A percentile compares a stretch with the other conserved stretches of the same genome.
These are phyloP conservation scores for Spea hammondii DNA, from an alignment of 2,797 vertebrate species.

Conservation along the genomic window DNA sequence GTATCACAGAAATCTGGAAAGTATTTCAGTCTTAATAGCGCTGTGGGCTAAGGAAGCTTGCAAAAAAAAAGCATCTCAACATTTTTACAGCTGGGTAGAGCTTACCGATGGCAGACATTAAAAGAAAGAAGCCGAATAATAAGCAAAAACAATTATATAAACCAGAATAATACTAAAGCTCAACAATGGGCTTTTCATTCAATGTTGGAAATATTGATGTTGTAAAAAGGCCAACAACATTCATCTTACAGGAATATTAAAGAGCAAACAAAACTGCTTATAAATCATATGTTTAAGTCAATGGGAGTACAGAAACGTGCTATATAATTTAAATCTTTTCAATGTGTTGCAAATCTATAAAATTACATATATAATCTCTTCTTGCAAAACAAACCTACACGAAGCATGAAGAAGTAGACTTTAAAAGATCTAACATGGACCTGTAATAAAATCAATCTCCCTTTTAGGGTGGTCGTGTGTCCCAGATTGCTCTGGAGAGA, in stretches of 20 bases:
- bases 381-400: no score
- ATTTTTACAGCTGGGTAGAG: conserved; percentile 14
- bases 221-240: conserved; percentile 11
- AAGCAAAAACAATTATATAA: neutral
- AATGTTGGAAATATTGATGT: conserved; percentile 10
- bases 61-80: neutral
- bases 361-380: no score
- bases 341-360: no score
- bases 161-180: neutral
- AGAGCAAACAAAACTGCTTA: neutral
- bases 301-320: no score
- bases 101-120: conserved; percentile 3
- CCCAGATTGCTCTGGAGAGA: no score
- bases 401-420: no score
- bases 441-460: no score
- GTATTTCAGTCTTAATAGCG: conserved; percentile 2
- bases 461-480: no score
- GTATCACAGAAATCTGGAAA: conserved; percentile 9
- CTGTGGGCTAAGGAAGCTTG: no score
- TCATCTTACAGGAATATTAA: neutral
- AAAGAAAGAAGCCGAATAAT: conserved; percentile 2
- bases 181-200: neutral
- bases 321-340: no score
- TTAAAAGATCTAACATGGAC: no score
- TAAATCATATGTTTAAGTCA: neutral